Evolutionary conservation across 2,113 vertebrate species (phyloP).

Genomic region (Pachypanchax playfairii): DNA sequence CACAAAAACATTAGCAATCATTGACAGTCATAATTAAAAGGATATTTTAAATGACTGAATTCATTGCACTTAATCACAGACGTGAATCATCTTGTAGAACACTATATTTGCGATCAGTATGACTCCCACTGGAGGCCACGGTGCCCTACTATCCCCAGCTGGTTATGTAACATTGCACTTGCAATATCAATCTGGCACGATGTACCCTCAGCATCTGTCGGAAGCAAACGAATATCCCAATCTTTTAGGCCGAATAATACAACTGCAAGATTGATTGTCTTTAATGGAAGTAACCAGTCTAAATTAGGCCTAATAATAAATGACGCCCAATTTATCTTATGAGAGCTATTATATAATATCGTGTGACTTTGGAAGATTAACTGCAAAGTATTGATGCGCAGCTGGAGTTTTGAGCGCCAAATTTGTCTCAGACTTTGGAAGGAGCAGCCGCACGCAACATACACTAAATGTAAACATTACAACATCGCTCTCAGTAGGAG

Average conservation of each 20-base stretch:
- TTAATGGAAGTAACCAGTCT: conserved; percentile 1
- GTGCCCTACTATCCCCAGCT: conserved; percentile 35
- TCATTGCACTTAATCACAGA: neutral
- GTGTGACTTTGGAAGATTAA: conserved; percentile 22
- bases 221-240: neutral
- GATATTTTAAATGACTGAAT: neutral
- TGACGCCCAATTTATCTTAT: conserved; percentile 39
- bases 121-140: conserved; percentile 53
- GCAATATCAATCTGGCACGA: conserved; percentile 43
- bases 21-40: no score
- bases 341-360: conserved; percentile 42
- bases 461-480: conserved; percentile 80
- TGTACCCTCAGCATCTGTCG: neutral
- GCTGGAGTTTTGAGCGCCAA: neutral
- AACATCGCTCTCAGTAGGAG: conserved; percentile 70
- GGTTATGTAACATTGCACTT: conserved; percentile 69
- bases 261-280: conserved; percentile 12
- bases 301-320: conserved; percentile 1
- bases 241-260: conserved; percentile 2
- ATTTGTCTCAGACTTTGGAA: conserved; percentile 7
- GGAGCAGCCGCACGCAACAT: conserved; percentile 41
- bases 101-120: conserved; percentile 7
- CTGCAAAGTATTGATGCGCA: neutral
- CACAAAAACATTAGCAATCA: no score
- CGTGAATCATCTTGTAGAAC: neutral